Percentiles rank a stretch among this genome's conserved stretches.
Evolutionary conservation across 2,113 vertebrate species (phyloP).

Genomic region (Passer domesticus): DNA sequence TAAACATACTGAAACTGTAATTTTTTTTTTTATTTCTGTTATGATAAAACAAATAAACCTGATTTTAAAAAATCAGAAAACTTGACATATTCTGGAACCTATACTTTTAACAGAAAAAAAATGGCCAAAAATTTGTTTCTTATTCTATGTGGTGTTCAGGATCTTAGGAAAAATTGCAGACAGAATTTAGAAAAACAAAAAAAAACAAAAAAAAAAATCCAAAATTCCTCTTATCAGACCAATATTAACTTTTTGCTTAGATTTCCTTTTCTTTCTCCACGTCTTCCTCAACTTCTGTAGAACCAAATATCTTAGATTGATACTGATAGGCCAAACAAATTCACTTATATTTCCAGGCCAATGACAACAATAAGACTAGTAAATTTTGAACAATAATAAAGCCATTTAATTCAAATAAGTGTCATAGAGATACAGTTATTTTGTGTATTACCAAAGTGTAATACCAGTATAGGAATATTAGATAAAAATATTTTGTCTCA

Average conservation of each 20-base stretch:
- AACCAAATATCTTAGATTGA: not conserved
- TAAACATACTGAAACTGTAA: not conserved
- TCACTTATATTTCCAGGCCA: not conserved
- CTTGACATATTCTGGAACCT: not conserved
- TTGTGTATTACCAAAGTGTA: not conserved
- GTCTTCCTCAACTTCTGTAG: not conserved
- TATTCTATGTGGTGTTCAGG: not conserved
- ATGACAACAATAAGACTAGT: not conserved
- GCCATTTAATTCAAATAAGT: not conserved
- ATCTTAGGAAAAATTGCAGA: not conserved
- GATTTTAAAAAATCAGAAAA: not conserved
- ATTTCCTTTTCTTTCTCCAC: not conserved
- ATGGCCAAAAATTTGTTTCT: not conserved
- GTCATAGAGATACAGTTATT: not conserved
- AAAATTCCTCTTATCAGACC: not conserved
- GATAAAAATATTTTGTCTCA: not conserved
- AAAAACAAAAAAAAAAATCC: fast-evolving
- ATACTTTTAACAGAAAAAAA: not conserved
- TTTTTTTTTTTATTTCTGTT: not conserved
- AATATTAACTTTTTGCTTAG: not conserved
- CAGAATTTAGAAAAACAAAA: not conserved
- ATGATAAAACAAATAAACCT: not conserved
- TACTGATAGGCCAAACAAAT: not conserved
- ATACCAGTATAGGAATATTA: not conserved
- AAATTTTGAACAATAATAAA: not conserved